Conservation (phyloP, 2,888 invertebrate species). For the Escarpia spicata region DNA sequence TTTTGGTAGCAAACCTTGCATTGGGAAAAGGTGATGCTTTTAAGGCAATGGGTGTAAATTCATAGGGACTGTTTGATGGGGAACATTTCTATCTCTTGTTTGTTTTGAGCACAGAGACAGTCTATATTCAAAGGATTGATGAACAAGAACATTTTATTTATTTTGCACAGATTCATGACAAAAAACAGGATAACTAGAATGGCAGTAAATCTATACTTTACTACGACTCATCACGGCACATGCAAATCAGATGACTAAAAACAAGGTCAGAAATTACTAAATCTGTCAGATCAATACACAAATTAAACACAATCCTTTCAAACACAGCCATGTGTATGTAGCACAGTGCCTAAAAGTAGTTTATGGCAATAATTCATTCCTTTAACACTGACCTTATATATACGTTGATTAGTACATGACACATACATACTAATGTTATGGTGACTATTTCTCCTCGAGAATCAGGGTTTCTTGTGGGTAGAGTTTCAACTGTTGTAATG, state of each 20-base stretch:
- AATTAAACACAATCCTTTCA: background rate
- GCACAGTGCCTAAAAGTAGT: background rate
- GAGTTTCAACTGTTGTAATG: conserved; percentile 84
- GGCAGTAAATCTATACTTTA: background rate
- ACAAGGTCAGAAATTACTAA: background rate
- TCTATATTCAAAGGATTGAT: background rate
- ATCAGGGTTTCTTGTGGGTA: conserved; percentile 94
- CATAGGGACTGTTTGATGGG: background rate
- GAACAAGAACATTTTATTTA: background rate
- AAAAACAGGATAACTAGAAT: background rate
- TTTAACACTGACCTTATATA: conserved; percentile 14
- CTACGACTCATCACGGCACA: background rate
- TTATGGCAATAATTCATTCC: background rate
- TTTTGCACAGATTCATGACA: background rate
- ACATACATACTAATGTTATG: background rate
- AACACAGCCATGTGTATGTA: background rate
- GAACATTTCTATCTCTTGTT: background rate
- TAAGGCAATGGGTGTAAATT: background rate
- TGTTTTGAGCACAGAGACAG: background rate
- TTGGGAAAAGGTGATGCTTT: background rate
- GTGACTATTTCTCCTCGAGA: conserved; percentile 77
- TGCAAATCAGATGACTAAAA: background rate
- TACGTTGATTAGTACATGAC: background rate
- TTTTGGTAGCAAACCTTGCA: background rate
- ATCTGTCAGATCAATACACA: background rate